Conservation (phyloP, 2,113 vertebrate species). For the Periophthalmus modestus region DNA sequence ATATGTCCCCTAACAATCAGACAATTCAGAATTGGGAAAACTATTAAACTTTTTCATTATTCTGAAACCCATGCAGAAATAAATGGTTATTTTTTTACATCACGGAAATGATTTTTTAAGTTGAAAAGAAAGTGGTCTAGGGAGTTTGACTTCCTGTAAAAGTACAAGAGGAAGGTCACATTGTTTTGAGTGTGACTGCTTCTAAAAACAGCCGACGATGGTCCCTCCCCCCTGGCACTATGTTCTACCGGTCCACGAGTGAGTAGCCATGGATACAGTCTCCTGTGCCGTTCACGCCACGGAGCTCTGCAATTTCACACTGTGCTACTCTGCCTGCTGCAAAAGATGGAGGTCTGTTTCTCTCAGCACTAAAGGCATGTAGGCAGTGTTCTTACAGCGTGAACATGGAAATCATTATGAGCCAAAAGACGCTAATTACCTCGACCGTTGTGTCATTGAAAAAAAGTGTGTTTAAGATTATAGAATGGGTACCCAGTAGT, state of each 20-base stretch:
- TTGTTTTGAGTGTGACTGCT: not conserved
- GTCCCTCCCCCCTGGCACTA: not conserved
- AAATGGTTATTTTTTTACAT: too few species aligned
- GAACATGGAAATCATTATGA: not conserved
- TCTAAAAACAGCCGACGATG: constrained; percentile 8
- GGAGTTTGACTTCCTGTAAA: not conserved
- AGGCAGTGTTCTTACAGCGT: constrained; percentile 9
- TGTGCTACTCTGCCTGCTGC: constrained; percentile 10
- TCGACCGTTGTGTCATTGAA: not conserved
- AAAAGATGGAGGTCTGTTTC: constrained; percentile 18
- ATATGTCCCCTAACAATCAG: not conserved
- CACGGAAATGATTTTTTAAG: too few species aligned
- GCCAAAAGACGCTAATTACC: not conserved
- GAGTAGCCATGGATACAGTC: constrained; percentile 56
- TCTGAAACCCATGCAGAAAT: too few species aligned
- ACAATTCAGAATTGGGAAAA: not conserved
- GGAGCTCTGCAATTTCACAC: constrained; percentile 31
- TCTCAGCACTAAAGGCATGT: not conserved
- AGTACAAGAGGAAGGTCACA: not conserved
- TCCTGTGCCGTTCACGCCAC: constrained; percentile 31
- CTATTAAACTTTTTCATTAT: too few species aligned
- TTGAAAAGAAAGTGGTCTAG: not conserved
- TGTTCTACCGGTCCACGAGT: constrained; percentile 15
- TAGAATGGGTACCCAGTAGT: not conserved
- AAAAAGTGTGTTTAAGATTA: not conserved